Conservation (phyloP, 30 jellyfish, hydroid and myxozoan genomes). For the Turritopsis dohrnii region DNA sequence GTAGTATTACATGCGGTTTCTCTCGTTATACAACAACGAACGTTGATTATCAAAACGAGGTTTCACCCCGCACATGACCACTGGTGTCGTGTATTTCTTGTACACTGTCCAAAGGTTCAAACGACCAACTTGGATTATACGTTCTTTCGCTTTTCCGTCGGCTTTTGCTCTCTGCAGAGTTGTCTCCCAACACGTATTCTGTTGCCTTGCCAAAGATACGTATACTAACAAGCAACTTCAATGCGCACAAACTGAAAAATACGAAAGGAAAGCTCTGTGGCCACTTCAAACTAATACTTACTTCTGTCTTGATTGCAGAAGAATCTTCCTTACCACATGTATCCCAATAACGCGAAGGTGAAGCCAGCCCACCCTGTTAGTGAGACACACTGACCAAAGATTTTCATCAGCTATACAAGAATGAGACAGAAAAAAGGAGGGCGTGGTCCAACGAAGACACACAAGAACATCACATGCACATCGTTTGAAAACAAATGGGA, state of each 20-base stretch:
- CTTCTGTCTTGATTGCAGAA: no score
- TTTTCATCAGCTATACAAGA: conserved; percentile 56
- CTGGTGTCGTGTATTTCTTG: conserved; percentile 24
- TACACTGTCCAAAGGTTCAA: conserved; percentile 37
- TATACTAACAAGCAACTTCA: conserved; percentile 67
- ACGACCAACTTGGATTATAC: conserved; percentile 38
- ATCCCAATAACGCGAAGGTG: conserved; percentile 35
- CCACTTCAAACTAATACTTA: no score
- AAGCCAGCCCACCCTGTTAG: conserved; percentile 68
- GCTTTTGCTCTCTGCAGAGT: background rate
- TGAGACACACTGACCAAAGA: conserved; percentile 59
- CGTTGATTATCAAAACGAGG: background rate
- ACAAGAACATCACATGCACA: background rate
- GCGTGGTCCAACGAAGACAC: background rate
- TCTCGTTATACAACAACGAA: background rate
- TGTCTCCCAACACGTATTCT: conserved; percentile 27
- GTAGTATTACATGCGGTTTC: no score
- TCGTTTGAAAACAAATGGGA: background rate
- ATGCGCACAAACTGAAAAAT: conserved; percentile 74
- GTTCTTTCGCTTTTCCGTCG: conserved; percentile 12
- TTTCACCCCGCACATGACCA: background rate
- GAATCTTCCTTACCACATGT: conserved; percentile 51
- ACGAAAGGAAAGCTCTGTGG: no score
- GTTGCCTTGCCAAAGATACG: conserved; percentile 82
- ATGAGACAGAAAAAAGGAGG: background rate